A percentile compares a stretch with the other conserved stretches of the same genome.
phyloP scores from a whole-genome alignment of 1,140 invertebrate species.

The Drosophila mauritiana region DNA sequence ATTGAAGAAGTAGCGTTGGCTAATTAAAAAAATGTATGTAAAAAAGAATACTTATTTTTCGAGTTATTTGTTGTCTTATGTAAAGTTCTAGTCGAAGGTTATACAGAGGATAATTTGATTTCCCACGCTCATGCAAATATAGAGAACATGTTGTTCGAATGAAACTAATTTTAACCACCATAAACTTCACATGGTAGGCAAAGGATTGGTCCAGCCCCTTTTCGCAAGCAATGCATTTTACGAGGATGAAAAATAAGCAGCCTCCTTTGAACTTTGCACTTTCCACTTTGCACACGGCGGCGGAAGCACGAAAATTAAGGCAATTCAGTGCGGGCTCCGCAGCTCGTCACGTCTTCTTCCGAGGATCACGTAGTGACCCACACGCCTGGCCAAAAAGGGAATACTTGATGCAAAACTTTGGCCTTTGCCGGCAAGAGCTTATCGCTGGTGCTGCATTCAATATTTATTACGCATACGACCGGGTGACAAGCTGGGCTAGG shows the following conservation, averaged over 20 bases:
- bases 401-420: constrained; percentile 68
- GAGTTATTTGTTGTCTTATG: too few species aligned
- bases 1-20: not conserved
- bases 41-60: too few species aligned
- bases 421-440: constrained; percentile 16
- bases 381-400: constrained; percentile 44
- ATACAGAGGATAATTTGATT: too few species aligned
- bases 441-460: constrained; percentile 51
- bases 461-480: constrained; percentile 69
- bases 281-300: constrained; percentile 31
- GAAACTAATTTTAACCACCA: constrained; percentile 9
- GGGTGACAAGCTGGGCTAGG: constrained; percentile 24
- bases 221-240: constrained; percentile 10
- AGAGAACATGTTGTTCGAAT: not conserved
- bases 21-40: not conserved
- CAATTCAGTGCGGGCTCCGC: constrained; percentile 43
- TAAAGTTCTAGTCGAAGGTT: too few species aligned
- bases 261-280: constrained; percentile 20
- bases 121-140: not conserved
- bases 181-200: not conserved
- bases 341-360: constrained; percentile 49
- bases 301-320: constrained; percentile 66
- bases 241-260: not conserved
- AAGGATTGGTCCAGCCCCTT: constrained; percentile 2
- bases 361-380: constrained; percentile 59